Conservation (phyloP, 2,888 invertebrate genomes). For the Lochmaea capreae region DNA sequence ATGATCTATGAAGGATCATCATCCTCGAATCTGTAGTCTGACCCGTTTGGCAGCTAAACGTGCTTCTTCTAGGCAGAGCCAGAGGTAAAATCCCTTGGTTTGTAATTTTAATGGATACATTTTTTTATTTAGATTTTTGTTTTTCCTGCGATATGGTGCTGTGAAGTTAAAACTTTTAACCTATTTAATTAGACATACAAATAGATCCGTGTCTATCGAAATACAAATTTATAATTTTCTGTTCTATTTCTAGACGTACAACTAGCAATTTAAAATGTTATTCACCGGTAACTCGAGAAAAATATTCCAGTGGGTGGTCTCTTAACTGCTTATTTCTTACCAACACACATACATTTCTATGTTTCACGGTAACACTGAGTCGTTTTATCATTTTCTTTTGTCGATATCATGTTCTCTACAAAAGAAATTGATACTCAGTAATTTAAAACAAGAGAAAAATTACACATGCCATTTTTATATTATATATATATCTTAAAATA, state of each 20-base stretch:
- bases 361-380: constrained; percentile 5
- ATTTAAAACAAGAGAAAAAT: not conserved
- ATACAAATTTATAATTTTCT: too few species aligned
- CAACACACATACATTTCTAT: not conserved
- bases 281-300: constrained; percentile 4
- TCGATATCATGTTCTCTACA: constrained; percentile 4
- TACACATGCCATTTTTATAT: not conserved
- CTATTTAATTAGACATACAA: too few species aligned
- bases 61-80: too few species aligned
- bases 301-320: constrained; percentile 6
- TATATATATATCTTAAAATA: not conserved
- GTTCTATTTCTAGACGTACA: not conserved
- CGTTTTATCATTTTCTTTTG: constrained; percentile 12
- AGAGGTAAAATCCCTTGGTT: too few species aligned
- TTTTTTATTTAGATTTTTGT: too few species aligned
- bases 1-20: too few species aligned
- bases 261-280: constrained; percentile 6
- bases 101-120: too few species aligned
- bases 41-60: too few species aligned
- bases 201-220: too few species aligned
- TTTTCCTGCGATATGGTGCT: too few species aligned
- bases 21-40: too few species aligned
- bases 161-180: too few species aligned
- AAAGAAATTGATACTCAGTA: not conserved
- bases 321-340: not conserved